These are phyloP conservation scores for Tetanocera ferruginea DNA, from an alignment of 2,888 invertebrate genomes.

Conservation along the genomic window DNA sequence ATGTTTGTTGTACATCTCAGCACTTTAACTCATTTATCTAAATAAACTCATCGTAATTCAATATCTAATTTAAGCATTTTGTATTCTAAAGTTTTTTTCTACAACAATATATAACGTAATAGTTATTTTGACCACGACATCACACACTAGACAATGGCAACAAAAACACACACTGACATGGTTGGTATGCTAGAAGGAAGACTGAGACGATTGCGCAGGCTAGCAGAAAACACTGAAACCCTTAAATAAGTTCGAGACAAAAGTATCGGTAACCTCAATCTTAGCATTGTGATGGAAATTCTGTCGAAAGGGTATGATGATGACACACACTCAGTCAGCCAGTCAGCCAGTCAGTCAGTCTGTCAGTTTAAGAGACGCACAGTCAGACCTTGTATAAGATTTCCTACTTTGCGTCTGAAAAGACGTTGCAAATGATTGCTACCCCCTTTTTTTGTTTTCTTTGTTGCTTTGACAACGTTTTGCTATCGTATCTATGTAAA, in stretches of 20 bases:
- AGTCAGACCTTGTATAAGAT: conserved; percentile 31
- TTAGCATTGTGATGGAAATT: conserved; percentile 52
- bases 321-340: not conserved
- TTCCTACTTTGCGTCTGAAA: conserved; percentile 27
- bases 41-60: conserved; percentile 38
- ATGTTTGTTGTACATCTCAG: no score
- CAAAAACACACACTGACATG: conserved; percentile 49
- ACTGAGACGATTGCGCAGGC: conserved; percentile 37
- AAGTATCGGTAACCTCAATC: conserved; percentile 63
- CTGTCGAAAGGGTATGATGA: not conserved
- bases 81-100: not conserved
- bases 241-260: conserved; percentile 48
- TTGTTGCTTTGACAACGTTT: conserved; percentile 12
- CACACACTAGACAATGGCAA: conserved; percentile 63
- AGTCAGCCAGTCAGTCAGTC: not conserved
- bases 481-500: not conserved
- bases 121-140: conserved; percentile 67
- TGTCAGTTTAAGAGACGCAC: conserved; percentile 25
- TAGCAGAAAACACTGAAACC: conserved; percentile 43
- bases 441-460: conserved; percentile 46
- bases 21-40: not conserved
- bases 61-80: conserved; percentile 49
- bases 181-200: conserved; percentile 53
- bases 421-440: conserved; percentile 40
- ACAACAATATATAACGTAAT: conserved; percentile 47